Percentiles rank a stretch among this genome's conserved stretches.
Evolutionary conservation across 2,113 vertebrate species (phyloP).

Genomic region (Pardalotus punctatus): DNA sequence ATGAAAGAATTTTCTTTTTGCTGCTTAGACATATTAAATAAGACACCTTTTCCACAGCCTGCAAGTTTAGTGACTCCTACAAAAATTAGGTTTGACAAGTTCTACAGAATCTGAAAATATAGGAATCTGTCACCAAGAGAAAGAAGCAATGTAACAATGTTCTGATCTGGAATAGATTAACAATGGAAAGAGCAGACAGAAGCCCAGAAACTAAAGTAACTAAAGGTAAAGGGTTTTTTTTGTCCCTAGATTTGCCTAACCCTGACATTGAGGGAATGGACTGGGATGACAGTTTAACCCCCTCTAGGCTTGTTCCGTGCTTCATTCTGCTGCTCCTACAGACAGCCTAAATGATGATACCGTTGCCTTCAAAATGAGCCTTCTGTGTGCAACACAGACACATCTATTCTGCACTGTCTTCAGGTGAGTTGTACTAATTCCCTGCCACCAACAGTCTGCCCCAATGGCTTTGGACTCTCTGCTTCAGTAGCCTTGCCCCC

Average conservation of each 20-base stretch:
- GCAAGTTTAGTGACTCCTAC: background rate
- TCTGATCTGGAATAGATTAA: background rate
- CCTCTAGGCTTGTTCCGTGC: background rate
- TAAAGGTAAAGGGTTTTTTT: background rate
- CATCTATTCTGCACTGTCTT: rapidly evolving
- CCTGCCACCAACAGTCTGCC: background rate
- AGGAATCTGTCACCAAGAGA: background rate
- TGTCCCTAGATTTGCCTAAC: background rate
- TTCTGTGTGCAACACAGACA: background rate
- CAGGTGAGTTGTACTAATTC: background rate
- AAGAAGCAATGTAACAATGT: background rate
- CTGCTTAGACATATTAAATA: background rate
- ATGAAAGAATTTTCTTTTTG: background rate
- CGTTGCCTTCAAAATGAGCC: background rate
- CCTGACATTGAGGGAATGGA: background rate
- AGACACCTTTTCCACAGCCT: background rate
- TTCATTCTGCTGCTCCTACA: background rate
- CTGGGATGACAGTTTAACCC: background rate
- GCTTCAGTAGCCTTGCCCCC: background rate
- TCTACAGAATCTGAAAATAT: background rate
- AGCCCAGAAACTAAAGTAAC: background rate
- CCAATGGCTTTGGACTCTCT: background rate
- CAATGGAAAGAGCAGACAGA: background rate
- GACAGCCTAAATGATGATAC: background rate
- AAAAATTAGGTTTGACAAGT: background rate